phyloP scores from a whole-genome alignment of 2,888 invertebrate genomes.

The Ramazzottius varieornatus region DNA sequence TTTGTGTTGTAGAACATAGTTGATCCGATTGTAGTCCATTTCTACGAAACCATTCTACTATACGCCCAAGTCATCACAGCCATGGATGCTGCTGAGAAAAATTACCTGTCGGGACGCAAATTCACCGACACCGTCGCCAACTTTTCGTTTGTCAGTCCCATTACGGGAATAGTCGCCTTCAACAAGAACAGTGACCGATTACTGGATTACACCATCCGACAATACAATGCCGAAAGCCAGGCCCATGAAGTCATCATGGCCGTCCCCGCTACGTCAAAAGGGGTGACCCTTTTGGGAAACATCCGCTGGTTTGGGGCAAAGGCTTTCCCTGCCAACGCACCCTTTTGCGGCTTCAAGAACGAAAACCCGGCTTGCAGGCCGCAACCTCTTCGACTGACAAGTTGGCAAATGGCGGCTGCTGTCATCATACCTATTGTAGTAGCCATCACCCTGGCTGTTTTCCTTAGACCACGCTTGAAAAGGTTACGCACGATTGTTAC shows the following conservation, averaged over 20 bases:
- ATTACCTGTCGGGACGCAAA: background rate
- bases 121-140: background rate
- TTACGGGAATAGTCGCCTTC: background rate
- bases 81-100: background rate
- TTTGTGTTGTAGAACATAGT: background rate
- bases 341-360: background rate
- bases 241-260: background rate
- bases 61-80: background rate
- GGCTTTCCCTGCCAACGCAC: background rate
- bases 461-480: background rate
- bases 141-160: background rate
- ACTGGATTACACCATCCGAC: background rate
- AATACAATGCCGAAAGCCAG: background rate
- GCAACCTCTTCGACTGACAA: background rate
- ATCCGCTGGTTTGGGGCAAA: background rate
- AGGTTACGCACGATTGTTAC: too few species aligned
- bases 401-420: background rate
- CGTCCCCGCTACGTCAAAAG: background rate
- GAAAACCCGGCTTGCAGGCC: background rate
- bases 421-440: background rate
- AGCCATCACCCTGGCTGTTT: background rate
- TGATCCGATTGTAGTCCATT: background rate
- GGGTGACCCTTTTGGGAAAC: background rate
- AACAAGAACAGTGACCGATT: background rate
- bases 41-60: background rate